Evolutionary conservation across 1,140 invertebrate genomes (phyloP).

Genomic region (Tribolium castaneum): DNA sequence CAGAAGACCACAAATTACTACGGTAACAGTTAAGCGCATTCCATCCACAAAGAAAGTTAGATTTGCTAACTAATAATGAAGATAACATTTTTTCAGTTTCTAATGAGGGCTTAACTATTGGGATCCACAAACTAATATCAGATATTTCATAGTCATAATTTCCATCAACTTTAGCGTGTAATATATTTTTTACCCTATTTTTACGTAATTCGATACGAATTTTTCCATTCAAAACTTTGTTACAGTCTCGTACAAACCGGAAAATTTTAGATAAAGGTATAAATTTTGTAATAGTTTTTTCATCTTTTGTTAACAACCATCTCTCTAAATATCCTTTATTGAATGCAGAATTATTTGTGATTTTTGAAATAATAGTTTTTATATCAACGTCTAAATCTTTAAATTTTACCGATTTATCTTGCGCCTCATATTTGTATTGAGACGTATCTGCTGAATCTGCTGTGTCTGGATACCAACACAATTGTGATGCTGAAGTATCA

Average conservation of each 20-base stretch:
- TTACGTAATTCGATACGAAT: slow-evolving; percentile 36
- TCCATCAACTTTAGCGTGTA: slow-evolving; percentile 27
- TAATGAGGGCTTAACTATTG: slow-evolving; percentile 23
- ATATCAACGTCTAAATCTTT: slow-evolving; percentile 37
- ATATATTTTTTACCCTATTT: slow-evolving; percentile 35
- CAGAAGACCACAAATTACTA: slow-evolving; percentile 22
- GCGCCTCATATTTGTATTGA: slow-evolving; percentile 33
- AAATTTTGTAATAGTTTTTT: slow-evolving; percentile 17
- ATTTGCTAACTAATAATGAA: slow-evolving; percentile 5
- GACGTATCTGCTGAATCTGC: slow-evolving; percentile 39
- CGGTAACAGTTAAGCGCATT: slow-evolving; percentile 18
- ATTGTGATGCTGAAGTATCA: slow-evolving; percentile 41
- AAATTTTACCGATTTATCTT: slow-evolving; percentile 35
- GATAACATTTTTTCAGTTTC: slow-evolving; percentile 33
- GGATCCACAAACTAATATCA: slow-evolving; percentile 35
- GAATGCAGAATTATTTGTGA: slow-evolving; percentile 19
- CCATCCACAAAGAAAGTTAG: slow-evolving; percentile 18
- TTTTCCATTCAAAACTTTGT: slow-evolving; percentile 37
- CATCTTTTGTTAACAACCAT: slow-evolving; percentile 19
- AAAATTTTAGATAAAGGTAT: slow-evolving; percentile 16
- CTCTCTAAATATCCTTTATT: slow-evolving; percentile 16
- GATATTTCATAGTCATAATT: slow-evolving; percentile 35
- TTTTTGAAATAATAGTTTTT: slow-evolving; percentile 25
- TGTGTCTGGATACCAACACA: slow-evolving; percentile 41
- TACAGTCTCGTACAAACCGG: slow-evolving; percentile 14